These are phyloP conservation scores for Dexiosoma caninum DNA, from an alignment of 2,888 invertebrate genomes.

Conservation along the genomic window DNA sequence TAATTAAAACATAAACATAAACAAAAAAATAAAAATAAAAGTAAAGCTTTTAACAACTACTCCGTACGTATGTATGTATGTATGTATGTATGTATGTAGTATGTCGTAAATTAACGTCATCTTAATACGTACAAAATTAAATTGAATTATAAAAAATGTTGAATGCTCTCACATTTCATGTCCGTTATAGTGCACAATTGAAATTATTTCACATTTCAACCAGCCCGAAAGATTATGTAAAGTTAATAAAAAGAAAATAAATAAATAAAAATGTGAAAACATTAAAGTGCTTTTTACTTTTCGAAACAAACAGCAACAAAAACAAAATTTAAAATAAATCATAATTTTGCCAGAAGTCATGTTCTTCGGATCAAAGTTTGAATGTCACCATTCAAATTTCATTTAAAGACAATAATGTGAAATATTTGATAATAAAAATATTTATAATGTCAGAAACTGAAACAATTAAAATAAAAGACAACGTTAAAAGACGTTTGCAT, in stretches of 20 bases:
- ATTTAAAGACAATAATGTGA: slow-evolving; percentile 3
- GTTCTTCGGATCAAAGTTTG: slow-evolving; percentile 27
- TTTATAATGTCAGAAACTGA: neutral
- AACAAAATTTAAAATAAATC: neutral
- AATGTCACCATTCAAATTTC: neutral
- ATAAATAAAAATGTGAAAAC: neutral
- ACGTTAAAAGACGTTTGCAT: neutral
- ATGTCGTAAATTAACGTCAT: slow-evolving; percentile 13
- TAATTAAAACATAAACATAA: no score
- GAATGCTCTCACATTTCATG: neutral
- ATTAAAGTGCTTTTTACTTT: neutral
- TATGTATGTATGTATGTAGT: neutral
- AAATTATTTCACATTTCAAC: neutral
- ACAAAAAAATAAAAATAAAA: neutral
- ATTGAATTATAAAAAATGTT: neutral
- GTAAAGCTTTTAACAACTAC: no score
- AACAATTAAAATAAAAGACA: neutral
- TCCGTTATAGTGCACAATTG: neutral
- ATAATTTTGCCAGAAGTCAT: slow-evolving; percentile 9
- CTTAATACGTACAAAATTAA: neutral
- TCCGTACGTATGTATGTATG: no score
- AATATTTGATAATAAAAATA: neutral
- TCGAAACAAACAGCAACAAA: neutral
- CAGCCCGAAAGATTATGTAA: slow-evolving; percentile 12
- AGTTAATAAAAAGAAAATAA: slow-evolving; percentile 21